Evolutionary conservation across 2,113 vertebrate species (phyloP), one percentile per base, ranked within the genome.

Genomic region (Cephalopterus ornatus): DNA sequence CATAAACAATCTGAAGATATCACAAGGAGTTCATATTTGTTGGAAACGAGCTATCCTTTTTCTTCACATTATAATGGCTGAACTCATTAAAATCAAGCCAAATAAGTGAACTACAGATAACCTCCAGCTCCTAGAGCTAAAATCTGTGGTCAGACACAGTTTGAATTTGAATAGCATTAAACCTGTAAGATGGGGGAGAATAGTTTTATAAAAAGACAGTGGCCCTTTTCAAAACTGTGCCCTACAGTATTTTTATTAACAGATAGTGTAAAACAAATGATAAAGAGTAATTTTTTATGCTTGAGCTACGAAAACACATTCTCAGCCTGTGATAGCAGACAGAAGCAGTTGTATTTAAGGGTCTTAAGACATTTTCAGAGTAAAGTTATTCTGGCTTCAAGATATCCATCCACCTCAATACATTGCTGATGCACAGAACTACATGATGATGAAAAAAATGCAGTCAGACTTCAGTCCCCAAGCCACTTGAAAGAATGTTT

Each of bases 201-300:
- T 1, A 63, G 24, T 42, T 83, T 80, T 50, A 83, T 30, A 42
- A 76, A 79, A 85, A 82, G 23, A 87, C 53, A 88, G 66, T 15
- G 74, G 9, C 41, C 28, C n/a, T 75, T 93, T 82, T 53, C 62
- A 89, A 76, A 96, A 80, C 6, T 63, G 33, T n/a, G 42, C 59
- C 63, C 87, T 76, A 55, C 20, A 79, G n/a, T 72, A 50, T 76
- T 92, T 96, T 91, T 87, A 86, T 91, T 65, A 89, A 56, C 20
- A 47, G 21, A 72, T 1, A 72, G 11, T 66, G 52, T 70, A 85
- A 95, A 95, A 11, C 5, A 37, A 66, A 89, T 89, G 22, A 24
- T 33, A 52, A 88, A 85, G 23, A 89, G 23, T 42, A 0, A 66
- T 61, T 53, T 89, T 71, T 85, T 50, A 95, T 23, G 14, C 39